These are phyloP conservation scores for Macroglossus sobrinus DNA, from an alignment of 2,113 vertebrate genomes.

Conservation along the genomic window DNA sequence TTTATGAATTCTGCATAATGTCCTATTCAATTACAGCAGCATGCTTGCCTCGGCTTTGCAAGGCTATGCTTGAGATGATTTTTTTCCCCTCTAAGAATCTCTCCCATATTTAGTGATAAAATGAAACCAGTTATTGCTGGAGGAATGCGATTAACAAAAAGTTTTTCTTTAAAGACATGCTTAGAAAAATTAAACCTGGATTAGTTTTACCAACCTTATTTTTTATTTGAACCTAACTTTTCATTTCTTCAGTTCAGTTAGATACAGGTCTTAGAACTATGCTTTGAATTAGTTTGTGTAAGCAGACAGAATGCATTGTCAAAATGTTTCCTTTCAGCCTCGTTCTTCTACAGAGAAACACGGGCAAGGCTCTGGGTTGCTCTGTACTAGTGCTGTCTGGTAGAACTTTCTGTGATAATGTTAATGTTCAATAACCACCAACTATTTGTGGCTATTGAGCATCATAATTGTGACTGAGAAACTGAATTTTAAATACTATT, in stretches of 20 bases:
- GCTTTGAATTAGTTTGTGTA: constrained; percentile 54
- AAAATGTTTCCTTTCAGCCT: not conserved
- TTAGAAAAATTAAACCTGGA: constrained; percentile 24
- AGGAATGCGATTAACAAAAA: not conserved
- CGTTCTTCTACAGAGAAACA: not conserved
- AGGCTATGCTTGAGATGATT: not conserved
- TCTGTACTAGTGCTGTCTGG: not conserved
- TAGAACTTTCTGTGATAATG: not conserved
- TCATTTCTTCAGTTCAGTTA: constrained; percentile 35
- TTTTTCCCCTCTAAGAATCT: not conserved
- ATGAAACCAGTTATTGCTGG: not conserved
- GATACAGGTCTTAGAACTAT: not conserved
- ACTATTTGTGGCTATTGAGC: not conserved
- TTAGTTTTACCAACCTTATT: constrained; percentile 48
- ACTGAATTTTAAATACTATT: not conserved
- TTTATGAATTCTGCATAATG: constrained; percentile 33
- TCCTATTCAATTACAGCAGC: constrained; percentile 9
- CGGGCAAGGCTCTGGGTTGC: not conserved
- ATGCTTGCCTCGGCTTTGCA: not conserved
- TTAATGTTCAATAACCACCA: not conserved
- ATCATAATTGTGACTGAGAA: not conserved
- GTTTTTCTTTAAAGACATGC: not conserved
- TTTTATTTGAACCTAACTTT: constrained; percentile 44
- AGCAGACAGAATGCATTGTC: not conserved
- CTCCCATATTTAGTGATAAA: not conserved